Base-by-base conservation (phyloP, 2,113 vertebrate species). In the Illadopsis cleaveri region DNA sequence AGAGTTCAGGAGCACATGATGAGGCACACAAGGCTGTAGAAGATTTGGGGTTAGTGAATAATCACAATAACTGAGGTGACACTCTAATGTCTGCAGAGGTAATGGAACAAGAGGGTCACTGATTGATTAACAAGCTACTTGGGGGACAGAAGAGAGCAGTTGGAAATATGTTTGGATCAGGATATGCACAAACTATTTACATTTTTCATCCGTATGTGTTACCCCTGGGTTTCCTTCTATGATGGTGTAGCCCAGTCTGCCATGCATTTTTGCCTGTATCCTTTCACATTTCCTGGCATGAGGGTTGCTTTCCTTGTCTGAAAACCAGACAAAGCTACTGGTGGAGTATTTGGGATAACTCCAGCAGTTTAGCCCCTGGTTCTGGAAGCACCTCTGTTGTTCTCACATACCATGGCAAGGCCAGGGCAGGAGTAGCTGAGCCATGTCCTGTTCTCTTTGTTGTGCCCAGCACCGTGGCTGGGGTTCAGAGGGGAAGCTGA, bases 211-310 rank as follows among this genome's bases (percentile, higher is more conserved):
- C 22, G 37, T 38, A 15, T 13, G 5, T 22, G 12, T 14, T 38
- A 44, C 20, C 8, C 15, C 23, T 17, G 2, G 1, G 54, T 58
- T 54, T 9, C 11, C 35, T 15, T 7, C 28, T 28, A 0, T 33
- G 33, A 19, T 65, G 27, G 12, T 27, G 7, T 20, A 79, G 40
- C 61, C 40, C 33, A 11, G 37, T 27, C n/a, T 51, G 28, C 10
- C 44, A 38, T 25, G 33, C 15, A 44, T 5, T 17, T 58, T 68
- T 86, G 56, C 31, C 57, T 66, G 4, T 7, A 50, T 19, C 56
- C 19, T 91, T 70, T 45, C 24, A 51, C 2, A 65, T 80, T 54
- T 71, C 33, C 45, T 86, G 53, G 8, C 7, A 4, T 23, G 15
- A 76, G 25, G 48, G 8, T 9, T 68, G 37, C 15, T 61, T 24